These are phyloP conservation scores for Triplophysa bombifrons DNA, from an alignment of 2,797 vertebrate species.

Conservation along the genomic window DNA sequence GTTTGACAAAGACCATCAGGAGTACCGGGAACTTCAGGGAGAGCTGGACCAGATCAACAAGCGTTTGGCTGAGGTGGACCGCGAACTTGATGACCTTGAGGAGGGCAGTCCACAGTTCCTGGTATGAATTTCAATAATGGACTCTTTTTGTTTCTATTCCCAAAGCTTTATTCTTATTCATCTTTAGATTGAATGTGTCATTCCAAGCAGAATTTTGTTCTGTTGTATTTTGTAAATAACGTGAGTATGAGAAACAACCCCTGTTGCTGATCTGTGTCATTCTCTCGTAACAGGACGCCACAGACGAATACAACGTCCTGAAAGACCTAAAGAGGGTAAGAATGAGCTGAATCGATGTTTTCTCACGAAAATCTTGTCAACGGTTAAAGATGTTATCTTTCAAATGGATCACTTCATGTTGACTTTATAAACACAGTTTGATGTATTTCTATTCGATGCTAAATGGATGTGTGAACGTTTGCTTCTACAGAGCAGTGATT, in stretches of 20 bases:
- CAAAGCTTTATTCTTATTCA: background rate
- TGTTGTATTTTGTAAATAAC: background rate
- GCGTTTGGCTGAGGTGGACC: slow-evolving; percentile 75
- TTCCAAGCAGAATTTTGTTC: no score
- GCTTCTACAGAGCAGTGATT: slow-evolving; percentile 78
- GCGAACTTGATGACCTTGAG: slow-evolving; percentile 78
- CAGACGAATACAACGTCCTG: slow-evolving; percentile 81
- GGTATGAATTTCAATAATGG: slow-evolving; percentile 64
- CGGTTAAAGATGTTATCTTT: background rate
- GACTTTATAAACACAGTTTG: background rate
- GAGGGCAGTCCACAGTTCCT: slow-evolving; percentile 81
- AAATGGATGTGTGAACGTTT: background rate
- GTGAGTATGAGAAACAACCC: background rate
- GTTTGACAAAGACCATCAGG: slow-evolving; percentile 81
- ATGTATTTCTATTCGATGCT: background rate
- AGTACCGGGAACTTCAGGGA: slow-evolving; percentile 82
- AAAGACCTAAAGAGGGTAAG: slow-evolving; percentile 77
- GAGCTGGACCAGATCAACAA: slow-evolving; percentile 81
- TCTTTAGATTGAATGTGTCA: no score
- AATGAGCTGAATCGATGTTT: slow-evolving; percentile 29
- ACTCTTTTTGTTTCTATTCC: background rate
- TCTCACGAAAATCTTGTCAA: slow-evolving; percentile 4
- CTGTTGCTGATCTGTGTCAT: slow-evolving; percentile 34
- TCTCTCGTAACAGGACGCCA: slow-evolving; percentile 70
- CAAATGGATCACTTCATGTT: background rate